Percentiles rank a stretch among this genome's conserved stretches.
phyloP scores from a whole-genome alignment of 2,113 vertebrate genomes.

The Notothenia rossii region DNA sequence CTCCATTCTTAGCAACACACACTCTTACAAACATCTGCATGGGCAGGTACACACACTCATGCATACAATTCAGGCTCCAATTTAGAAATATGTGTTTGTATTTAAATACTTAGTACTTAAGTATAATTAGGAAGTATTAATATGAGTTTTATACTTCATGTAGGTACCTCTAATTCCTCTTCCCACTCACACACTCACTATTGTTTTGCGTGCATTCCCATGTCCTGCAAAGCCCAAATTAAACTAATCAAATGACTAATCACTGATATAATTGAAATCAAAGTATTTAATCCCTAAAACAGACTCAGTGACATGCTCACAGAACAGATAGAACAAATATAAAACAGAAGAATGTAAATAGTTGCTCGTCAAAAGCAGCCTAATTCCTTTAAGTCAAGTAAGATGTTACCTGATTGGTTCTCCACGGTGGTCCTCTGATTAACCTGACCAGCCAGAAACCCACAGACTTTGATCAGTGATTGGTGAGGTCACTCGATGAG shows the following conservation, averaged over 20 bases:
- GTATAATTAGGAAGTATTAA: slow-evolving; percentile 11
- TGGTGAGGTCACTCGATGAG: slow-evolving; percentile 66
- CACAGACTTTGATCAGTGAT: slow-evolving; percentile 69
- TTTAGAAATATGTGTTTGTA: slow-evolving; percentile 33
- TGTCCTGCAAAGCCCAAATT: slow-evolving; percentile 24
- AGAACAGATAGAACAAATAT: background rate
- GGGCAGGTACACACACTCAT: slow-evolving; percentile 15
- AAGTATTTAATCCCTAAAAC: slow-evolving; percentile 33
- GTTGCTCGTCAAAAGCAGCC: slow-evolving; percentile 43
- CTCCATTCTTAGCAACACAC: slow-evolving; percentile 57
- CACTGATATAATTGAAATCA: slow-evolving; percentile 54
- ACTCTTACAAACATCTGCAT: slow-evolving; percentile 9
- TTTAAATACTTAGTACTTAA: slow-evolving; percentile 10
- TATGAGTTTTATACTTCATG: slow-evolving; percentile 10
- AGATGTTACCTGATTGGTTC: slow-evolving; percentile 73
- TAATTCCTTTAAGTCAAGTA: slow-evolving; percentile 62
- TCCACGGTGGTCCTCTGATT: slow-evolving; percentile 75
- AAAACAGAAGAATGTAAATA: slow-evolving; percentile 12
- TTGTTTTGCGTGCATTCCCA: slow-evolving; percentile 8
- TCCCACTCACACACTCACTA: background rate
- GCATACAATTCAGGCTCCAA: background rate
- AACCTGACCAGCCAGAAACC: slow-evolving; percentile 61
- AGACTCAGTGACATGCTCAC: slow-evolving; percentile 35
- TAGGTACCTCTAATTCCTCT: background rate
- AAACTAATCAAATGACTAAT: slow-evolving; percentile 50